Evolutionary conservation across 2,797 vertebrate species (phyloP).

Genomic region (Hoplostethus atlanticus): DNA sequence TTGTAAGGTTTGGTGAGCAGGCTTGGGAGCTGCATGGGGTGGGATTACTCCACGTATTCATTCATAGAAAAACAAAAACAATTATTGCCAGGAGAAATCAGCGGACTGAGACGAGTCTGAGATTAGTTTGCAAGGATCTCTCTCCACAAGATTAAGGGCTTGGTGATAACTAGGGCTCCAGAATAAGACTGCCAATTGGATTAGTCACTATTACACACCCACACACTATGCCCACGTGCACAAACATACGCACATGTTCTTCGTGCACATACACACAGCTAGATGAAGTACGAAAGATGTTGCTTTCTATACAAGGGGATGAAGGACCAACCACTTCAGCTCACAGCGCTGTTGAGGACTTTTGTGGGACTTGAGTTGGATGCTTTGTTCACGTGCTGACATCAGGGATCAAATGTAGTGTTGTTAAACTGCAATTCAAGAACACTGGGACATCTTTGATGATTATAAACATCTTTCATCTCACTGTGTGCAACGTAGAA

Average conservation of each 20-base stretch:
- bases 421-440: background rate
- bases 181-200: constrained; percentile 86
- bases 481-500: background rate
- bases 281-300: constrained; percentile 47
- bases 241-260: constrained; percentile 12
- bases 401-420: constrained; percentile 10
- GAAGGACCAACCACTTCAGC: constrained; percentile 54
- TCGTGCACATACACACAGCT: constrained; percentile 41
- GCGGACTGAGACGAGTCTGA: constrained; percentile 60
- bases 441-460: background rate
- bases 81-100: constrained; percentile 54
- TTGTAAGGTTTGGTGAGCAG: constrained; percentile 13
- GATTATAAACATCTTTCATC: background rate
- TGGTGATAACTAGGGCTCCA: constrained; percentile 73
- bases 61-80: constrained; percentile 67
- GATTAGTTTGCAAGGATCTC: constrained; percentile 71
- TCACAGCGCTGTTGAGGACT: constrained; percentile 52
- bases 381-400: constrained; percentile 37
- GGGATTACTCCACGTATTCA: constrained; percentile 45
- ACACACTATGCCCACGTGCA: constrained; percentile 51
- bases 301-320: constrained; percentile 56
- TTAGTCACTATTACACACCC: constrained; percentile 80
- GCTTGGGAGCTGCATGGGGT: constrained; percentile 42
- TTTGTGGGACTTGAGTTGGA: constrained; percentile 33
- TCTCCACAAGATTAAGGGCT: constrained; percentile 80